Base-by-base conservation (phyloP, 2,113 vertebrate genomes). In the Riparia riparia region DNA sequence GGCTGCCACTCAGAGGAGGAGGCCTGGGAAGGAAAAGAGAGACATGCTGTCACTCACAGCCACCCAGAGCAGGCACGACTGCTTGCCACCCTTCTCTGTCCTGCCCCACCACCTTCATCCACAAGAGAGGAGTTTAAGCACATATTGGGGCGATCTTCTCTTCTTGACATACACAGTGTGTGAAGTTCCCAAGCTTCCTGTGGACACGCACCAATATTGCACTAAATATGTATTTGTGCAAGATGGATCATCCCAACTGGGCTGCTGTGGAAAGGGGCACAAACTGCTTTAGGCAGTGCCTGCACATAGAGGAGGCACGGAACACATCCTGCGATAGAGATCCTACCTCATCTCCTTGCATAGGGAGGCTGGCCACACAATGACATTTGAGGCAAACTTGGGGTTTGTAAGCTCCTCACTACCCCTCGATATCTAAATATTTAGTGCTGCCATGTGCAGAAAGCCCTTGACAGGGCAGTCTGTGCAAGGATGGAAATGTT, bases 1-100 rank as follows among this genome's bases (percentile, higher is more conserved):
- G 99, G 95, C 99, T 99, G 94, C 99, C 98, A 0, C 98, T 98
- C 91, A 99, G 98, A 91, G 98, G 97, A 79, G 99, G 98, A 97
- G 98, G 98, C 94, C 99, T 99, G 98, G 21, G 73, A 89, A 97
- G 76, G 60, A 96, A 89, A 95, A 95, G 37, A 98, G 81, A 97
- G 74, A 91, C 50, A 82, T 1, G 0, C 10, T 5, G 6, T 97
- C 84, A 95, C 73, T 63, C 61, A 37, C 54, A 66, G 60, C 39
- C 57, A 58, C 31, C 14, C 2, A 0, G n/a, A 34, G 51, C 1
- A 1, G 47, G 34, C 79, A 82, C 3, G 3, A 21, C 51, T 1
- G 10, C 71, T 47, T 14, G 32, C 26, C 20, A n/a, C 50, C 14
- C 41, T 79, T 26, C 70, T 93, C 49, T 70, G 39, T 56, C 74